phyloP scores from a whole-genome alignment of 2,797 vertebrate species.

The Chiropotes sagulatus region DNA sequence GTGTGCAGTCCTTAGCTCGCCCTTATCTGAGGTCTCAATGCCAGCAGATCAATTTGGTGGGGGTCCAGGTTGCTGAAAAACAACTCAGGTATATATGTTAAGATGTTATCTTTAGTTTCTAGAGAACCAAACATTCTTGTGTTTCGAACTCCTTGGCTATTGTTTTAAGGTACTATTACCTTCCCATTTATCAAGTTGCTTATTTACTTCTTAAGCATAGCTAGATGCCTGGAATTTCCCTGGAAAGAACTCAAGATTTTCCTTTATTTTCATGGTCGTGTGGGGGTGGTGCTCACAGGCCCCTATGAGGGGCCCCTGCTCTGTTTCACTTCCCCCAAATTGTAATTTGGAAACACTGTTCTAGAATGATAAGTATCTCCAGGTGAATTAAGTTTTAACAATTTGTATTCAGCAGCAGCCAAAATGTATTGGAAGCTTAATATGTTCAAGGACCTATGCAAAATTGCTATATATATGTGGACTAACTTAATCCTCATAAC shows the following conservation, averaged over 20 bases:
- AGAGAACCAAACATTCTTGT: not conserved
- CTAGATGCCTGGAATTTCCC: not conserved
- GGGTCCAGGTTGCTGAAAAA: not conserved
- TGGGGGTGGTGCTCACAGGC: not conserved
- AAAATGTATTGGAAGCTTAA: not conserved
- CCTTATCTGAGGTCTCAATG: not conserved
- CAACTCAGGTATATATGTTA: not conserved
- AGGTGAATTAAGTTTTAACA: not conserved
- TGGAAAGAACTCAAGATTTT: not conserved
- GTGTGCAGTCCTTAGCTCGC: not conserved
- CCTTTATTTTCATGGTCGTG: not conserved
- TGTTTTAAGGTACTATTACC: too few relatives aligned
- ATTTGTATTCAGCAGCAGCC: not conserved
- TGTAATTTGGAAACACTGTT: not conserved
- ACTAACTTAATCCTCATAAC: not conserved
- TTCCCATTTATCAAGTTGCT: not conserved
- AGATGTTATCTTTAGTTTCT: not conserved
- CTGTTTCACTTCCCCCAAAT: not conserved
- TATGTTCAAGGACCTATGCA: not conserved
- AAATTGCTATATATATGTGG: not conserved
- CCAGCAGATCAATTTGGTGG: not conserved
- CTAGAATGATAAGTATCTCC: not conserved
- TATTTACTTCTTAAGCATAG: not conserved
- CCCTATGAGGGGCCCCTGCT: too few relatives aligned
- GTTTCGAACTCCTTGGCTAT: not conserved